Evolutionary conservation across 2,113 vertebrate genomes (phyloP).

Genomic region (Castor canadensis): DNA sequence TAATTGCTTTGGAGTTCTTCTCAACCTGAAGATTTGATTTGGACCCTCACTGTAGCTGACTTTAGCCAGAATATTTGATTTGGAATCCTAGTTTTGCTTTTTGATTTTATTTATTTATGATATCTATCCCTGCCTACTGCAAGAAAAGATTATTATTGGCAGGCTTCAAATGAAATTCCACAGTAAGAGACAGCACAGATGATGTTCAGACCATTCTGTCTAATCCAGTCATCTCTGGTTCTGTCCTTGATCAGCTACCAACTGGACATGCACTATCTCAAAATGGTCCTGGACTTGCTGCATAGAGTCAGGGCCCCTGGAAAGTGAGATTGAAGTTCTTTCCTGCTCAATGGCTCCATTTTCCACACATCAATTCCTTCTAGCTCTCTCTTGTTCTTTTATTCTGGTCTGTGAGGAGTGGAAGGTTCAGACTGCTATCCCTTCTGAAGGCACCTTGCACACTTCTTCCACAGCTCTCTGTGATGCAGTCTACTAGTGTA

Average conservation of each 20-base stretch:
- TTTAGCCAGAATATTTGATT: conserved; percentile 55
- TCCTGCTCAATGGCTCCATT: not conserved
- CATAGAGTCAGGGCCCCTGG: accelerated
- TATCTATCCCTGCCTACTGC: conserved; percentile 1
- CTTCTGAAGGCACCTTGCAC: not conserved
- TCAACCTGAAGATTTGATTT: conserved; percentile 25
- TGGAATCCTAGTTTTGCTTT: conserved; percentile 51
- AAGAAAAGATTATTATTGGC: conserved; percentile 46
- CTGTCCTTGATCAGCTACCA: not conserved
- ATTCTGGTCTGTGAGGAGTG: not conserved
- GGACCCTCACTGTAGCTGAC: not conserved
- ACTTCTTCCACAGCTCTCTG: not conserved
- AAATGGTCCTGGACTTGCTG: not conserved
- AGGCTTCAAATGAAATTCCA: conserved; percentile 43
- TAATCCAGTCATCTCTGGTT: not conserved
- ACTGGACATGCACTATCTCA: not conserved
- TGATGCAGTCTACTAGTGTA: not conserved
- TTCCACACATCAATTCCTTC: not conserved
- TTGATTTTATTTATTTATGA: conserved; percentile 56
- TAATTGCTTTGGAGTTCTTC: conserved; percentile 1
- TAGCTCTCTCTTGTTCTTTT: not conserved
- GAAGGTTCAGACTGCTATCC: not conserved
- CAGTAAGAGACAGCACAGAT: not conserved
- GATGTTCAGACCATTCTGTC: not conserved
- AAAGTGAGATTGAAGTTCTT: not conserved